Conservation (phyloP, 2,797 vertebrate genomes). For the Peromyscus aztecus region DNA sequence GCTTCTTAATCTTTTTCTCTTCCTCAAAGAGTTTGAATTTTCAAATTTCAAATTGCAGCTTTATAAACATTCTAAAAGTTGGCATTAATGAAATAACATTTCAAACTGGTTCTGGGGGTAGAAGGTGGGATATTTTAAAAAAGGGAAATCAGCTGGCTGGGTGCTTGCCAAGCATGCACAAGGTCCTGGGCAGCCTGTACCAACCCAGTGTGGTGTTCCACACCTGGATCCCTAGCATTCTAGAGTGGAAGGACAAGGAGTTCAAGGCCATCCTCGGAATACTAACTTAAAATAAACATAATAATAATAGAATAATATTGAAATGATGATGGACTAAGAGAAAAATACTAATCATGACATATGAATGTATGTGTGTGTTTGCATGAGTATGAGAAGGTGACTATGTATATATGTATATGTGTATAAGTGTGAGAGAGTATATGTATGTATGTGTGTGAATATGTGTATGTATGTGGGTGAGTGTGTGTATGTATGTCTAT, state of each 20-base stretch:
- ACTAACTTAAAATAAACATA: background rate
- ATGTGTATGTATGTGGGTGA: background rate
- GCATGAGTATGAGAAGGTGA: background rate
- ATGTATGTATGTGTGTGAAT: background rate
- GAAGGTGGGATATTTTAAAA: background rate
- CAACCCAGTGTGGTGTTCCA: background rate
- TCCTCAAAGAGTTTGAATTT: background rate
- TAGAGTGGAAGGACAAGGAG: background rate
- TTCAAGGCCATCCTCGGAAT: background rate
- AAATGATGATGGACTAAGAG: background rate
- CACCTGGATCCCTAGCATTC: background rate
- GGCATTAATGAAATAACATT: slow-evolving; percentile 31
- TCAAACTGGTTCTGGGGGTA: background rate
- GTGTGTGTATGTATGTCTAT: too few species aligned
- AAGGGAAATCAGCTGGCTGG: background rate
- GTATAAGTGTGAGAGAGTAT: too few species aligned
- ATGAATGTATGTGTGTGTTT: background rate
- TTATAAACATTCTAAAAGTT: slow-evolving; percentile 39
- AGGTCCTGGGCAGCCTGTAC: too few species aligned
- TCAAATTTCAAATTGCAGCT: background rate
- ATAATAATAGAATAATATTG: background rate
- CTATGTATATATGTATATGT: background rate
- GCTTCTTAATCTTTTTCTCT: slow-evolving; percentile 29
- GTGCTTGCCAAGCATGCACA: background rate
- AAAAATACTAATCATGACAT: slow-evolving; percentile 31